Evolutionary conservation across 2,797 vertebrate species (phyloP), one percentile per base, ranked within the genome.

Genomic region (Liparis tanakae): DNA sequence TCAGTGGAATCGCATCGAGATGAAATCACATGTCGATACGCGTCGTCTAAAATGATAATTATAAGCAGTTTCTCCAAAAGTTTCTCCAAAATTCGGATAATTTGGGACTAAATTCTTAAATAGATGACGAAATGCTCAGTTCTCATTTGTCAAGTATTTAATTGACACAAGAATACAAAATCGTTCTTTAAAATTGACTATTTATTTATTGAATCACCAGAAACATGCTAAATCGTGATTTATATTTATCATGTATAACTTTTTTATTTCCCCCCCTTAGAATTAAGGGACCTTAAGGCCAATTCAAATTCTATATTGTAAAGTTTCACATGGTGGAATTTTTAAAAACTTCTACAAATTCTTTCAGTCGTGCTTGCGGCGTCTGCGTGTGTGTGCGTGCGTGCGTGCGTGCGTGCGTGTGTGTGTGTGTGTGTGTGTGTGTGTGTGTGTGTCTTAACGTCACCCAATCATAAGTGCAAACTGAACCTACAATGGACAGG

Each of bases 381-480:
- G n/a, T n/a, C n/a, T n/a, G n/a, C n/a, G n/a, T 71, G 33, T 56
- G 9, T 51, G 14, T 67, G 34, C 25, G 41, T 60, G 44, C 67
- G 62, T 60, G 51, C 15, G 18, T 41, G 22, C 44, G 46, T 70
- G 22, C 56, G 44, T 22, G 39, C 18, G 22, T 57, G 41, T n/a
- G 48, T 50, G 37, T 57, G 61, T 58, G 60, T 39, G 33, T 22
- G 43, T n/a, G 65, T 44, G 25, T 50, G 61, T 33, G 53, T 53
- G 22, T 25, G 51, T 61, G 53, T 72, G 30, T 59, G 43, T 1
- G 7, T 48, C 17, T 18, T 51, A 22, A 53, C 63, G 33, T 76
- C 30, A 55, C 53, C 20, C 36, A 62, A 44, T 62, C 66, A 70
- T 51, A 59, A 70, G 66, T 55, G 64, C 56, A 57, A 69, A 77